Percentiles rank a stretch among this genome's conserved stretches.
Conservation (phyloP, 2,797 vertebrate genomes). For the Pseudomugil gertrudae region DNA sequence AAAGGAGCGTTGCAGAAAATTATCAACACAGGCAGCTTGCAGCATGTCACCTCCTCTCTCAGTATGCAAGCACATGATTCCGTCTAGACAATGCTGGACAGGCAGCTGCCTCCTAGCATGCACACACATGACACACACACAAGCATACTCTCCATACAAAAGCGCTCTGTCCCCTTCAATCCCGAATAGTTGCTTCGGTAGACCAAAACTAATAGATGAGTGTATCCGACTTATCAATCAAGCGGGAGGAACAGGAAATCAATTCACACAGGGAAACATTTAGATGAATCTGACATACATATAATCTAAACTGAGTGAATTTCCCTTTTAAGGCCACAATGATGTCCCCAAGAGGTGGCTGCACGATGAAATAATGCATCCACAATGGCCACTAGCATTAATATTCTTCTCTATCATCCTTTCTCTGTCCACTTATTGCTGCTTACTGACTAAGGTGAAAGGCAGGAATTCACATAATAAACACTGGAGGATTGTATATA, state of each 20-base stretch:
- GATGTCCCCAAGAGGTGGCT: conserved; percentile 46
- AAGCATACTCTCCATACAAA: conserved; percentile 16
- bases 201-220: conserved; percentile 64
- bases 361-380: conserved; percentile 57
- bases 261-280: conserved; percentile 46
- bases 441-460: background rate
- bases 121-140: conserved; percentile 16
- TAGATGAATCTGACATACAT: conserved; percentile 41
- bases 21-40: conserved; percentile 62
- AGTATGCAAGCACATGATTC: conserved; percentile 74
- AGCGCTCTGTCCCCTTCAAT: conserved; percentile 52
- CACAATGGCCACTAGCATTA: conserved; percentile 68
- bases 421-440: background rate
- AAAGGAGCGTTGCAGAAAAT: conserved; percentile 55
- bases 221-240: conserved; percentile 66
- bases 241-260: conserved; percentile 51
- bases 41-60: conserved; percentile 61
- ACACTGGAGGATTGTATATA: background rate
- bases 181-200: conserved; percentile 38
- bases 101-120: conserved; percentile 67
- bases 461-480: background rate
- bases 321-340: conserved; percentile 31
- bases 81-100: conserved; percentile 73
- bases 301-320: conserved; percentile 40
- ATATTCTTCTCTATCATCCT: conserved; percentile 10